phyloP scores from a whole-genome alignment of 2,888 invertebrate species.

The Lithophane ornitopus region DNA sequence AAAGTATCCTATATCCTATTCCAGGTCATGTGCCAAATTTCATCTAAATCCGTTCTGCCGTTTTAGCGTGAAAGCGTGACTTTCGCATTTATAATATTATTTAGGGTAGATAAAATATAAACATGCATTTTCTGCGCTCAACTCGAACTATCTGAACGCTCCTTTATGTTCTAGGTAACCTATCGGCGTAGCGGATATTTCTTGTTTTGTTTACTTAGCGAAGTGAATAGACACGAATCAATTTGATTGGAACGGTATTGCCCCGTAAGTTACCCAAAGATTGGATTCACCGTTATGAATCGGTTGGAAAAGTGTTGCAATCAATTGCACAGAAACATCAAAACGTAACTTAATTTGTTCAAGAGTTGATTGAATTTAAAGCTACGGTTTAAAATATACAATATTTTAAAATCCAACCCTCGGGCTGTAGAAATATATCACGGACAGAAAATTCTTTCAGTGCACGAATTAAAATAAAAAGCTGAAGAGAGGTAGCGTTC shows the following conservation, averaged over 20 bases:
- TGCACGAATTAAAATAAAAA: slow-evolving; percentile 47
- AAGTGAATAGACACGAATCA: slow-evolving; percentile 48
- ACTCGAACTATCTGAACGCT: not conserved
- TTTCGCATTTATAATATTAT: too few species aligned
- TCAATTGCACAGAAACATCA: slow-evolving; percentile 21
- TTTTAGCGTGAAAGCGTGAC: too few species aligned
- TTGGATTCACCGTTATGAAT: slow-evolving; percentile 41
- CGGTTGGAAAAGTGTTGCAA: slow-evolving; percentile 50
- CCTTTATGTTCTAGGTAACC: slow-evolving; percentile 14
- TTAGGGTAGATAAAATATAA: not conserved
- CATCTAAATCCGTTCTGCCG: too few species aligned
- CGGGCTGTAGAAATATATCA: slow-evolving; percentile 38
- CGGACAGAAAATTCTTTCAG: slow-evolving; percentile 39
- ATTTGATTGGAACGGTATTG: slow-evolving; percentile 47
- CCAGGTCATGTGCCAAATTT: too few species aligned
- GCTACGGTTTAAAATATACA: slow-evolving; percentile 12
- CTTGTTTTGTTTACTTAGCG: slow-evolving; percentile 42
- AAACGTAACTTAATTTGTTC: not conserved
- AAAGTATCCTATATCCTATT: too few species aligned
- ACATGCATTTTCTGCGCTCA: not conserved
- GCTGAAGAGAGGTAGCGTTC: slow-evolving; percentile 28
- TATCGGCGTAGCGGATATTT: slow-evolving; percentile 21
- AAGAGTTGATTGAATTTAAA: not conserved
- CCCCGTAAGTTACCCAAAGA: slow-evolving; percentile 29
- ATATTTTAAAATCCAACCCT: slow-evolving; percentile 33